Percentiles rank a stretch among this genome's conserved stretches.
Evolutionary conservation across 2,113 vertebrate genomes (phyloP).

Genomic region (Thinocorus orbignyianus): DNA sequence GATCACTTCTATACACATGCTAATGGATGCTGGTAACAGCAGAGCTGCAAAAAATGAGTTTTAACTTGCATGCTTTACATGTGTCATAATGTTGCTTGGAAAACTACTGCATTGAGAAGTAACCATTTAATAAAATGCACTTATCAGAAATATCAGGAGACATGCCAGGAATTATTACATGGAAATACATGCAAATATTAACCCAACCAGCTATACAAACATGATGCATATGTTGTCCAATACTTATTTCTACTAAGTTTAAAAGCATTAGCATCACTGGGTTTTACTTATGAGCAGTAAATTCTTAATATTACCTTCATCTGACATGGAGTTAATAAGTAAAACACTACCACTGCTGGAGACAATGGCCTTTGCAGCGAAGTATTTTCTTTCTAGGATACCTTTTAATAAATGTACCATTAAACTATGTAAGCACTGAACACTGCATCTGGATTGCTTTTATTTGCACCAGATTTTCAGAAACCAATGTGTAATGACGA

Average conservation of each 20-base stretch:
- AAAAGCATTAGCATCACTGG: background rate
- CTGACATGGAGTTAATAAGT: background rate
- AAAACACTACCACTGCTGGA: background rate
- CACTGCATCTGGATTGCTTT: background rate
- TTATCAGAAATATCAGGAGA: constrained; percentile 32
- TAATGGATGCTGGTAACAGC: constrained; percentile 29
- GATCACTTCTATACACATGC: constrained; percentile 40
- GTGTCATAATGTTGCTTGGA: constrained; percentile 43
- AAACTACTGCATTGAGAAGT: constrained; percentile 43
- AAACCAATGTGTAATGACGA: background rate
- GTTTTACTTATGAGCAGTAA: background rate
- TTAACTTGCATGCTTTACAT: constrained; percentile 51
- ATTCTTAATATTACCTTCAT: background rate
- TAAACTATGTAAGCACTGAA: background rate
- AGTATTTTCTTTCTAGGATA: constrained; percentile 2
- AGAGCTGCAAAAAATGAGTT: constrained; percentile 47
- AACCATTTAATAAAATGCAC: constrained; percentile 45
- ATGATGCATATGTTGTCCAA: background rate
- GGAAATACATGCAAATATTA: constrained; percentile 32
- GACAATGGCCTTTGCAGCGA: background rate
- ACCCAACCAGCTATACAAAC: constrained; percentile 11
- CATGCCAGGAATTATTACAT: constrained; percentile 11
- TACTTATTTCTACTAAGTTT: background rate
- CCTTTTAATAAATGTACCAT: background rate
- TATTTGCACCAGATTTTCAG: background rate